These are phyloP conservation scores for Macropodus opercularis DNA, from an alignment of 2,797 vertebrate species.

Conservation along the genomic window DNA sequence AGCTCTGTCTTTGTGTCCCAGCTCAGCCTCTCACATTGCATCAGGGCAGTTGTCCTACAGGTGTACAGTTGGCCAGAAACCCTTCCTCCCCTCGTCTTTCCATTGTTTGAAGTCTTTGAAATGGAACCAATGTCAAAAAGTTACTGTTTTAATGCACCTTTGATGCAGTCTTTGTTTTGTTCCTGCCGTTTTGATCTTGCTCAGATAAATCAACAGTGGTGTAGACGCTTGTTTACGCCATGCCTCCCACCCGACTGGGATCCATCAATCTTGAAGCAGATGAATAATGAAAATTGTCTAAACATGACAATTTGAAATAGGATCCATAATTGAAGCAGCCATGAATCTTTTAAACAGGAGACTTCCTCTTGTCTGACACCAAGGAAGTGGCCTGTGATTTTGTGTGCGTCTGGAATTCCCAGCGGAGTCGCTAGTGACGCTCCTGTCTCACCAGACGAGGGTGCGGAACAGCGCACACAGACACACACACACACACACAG, in stretches of 20 bases:
- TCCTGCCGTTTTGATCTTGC: constrained; percentile 62
- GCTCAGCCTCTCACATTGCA: constrained; percentile 25
- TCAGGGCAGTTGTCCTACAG: constrained; percentile 48
- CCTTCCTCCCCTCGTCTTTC: constrained; percentile 12
- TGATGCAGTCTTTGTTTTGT: constrained; percentile 68
- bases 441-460: constrained; percentile 42
- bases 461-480: constrained; percentile 28
- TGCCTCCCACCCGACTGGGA: constrained; percentile 47
- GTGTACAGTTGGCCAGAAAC: constrained; percentile 58
- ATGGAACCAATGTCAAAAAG: constrained; percentile 49
- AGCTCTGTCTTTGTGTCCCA: constrained; percentile 31
- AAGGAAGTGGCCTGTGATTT: constrained; percentile 63
- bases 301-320: constrained; percentile 76
- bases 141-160: constrained; percentile 46
- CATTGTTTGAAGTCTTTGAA: constrained; percentile 64
- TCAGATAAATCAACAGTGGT: constrained; percentile 59
- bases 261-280: constrained; percentile 67
- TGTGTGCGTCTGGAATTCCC: constrained; percentile 53
- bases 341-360: constrained; percentile 77
- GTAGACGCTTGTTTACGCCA: constrained; percentile 66
- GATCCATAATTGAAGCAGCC: constrained; percentile 70
- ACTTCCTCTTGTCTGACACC: constrained; percentile 73
- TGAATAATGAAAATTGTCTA: constrained; percentile 78
- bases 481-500: constrained; percentile 10
- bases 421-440: constrained; percentile 28